Evolutionary conservation across 2,797 vertebrate species (phyloP).

Genomic region (Lacerta agilis): DNA sequence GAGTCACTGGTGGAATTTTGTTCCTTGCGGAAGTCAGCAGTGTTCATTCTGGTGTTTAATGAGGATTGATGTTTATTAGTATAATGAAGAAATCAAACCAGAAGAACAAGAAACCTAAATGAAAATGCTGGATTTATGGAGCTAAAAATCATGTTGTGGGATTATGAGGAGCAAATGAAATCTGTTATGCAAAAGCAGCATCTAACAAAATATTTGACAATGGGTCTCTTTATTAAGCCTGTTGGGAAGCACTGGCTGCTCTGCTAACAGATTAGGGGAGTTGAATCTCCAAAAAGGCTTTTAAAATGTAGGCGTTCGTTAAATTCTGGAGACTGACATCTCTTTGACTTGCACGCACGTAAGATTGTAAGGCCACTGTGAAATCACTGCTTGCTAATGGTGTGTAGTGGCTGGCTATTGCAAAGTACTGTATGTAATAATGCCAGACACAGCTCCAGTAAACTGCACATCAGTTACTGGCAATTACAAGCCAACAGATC

Average conservation of each 20-base stretch:
- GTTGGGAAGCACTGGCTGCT: not conserved
- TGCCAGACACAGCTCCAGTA: too few species aligned
- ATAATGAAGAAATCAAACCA: constrained; percentile 5
- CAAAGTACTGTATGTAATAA: not conserved
- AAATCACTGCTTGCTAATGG: not conserved
- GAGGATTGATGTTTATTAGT: constrained; percentile 17
- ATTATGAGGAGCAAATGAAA: not conserved
- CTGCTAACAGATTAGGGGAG: not conserved
- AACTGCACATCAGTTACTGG: too few species aligned
- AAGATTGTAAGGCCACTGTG: not conserved
- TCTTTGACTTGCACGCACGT: not conserved
- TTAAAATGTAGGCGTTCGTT: not conserved
- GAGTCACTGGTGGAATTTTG: constrained; percentile 1
- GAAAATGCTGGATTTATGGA: not conserved
- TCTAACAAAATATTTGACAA: not conserved
- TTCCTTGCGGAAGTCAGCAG: not conserved
- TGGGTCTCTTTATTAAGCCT: not conserved
- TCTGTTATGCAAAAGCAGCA: not conserved
- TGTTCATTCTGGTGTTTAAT: constrained; percentile 10
- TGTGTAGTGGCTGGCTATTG: not conserved
- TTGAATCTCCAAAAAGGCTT: not conserved
- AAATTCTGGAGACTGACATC: not conserved
- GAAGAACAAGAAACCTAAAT: not conserved
- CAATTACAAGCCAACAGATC: too few species aligned
- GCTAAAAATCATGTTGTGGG: not conserved